A percentile compares a stretch with the other conserved stretches of the same genome.
Evolutionary conservation across 2,888 invertebrate genomes (phyloP).

Genomic region (Drosophila mettleri): DNA sequence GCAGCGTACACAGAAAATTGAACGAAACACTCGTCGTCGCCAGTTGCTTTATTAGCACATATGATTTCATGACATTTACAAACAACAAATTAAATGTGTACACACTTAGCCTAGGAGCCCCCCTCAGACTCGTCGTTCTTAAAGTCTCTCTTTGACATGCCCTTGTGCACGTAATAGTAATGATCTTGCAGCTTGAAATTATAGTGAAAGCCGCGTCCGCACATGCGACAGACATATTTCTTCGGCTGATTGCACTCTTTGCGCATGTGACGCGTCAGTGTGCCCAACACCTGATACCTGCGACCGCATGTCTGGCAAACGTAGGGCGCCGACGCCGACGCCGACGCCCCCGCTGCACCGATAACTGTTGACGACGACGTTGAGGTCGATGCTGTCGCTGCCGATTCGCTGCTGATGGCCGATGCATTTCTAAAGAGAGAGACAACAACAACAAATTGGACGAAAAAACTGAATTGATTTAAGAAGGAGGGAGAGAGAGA

Average conservation of each 20-base stretch:
- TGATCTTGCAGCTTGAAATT: constrained; percentile 83
- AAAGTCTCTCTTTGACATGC: constrained; percentile 49
- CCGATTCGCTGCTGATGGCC: constrained; percentile 10
- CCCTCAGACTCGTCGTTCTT: constrained; percentile 8
- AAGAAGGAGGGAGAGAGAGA: too few species aligned
- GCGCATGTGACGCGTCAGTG: constrained; percentile 87
- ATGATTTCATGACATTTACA: constrained; percentile 15
- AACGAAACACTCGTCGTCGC: constrained; percentile 19
- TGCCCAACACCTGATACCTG: constrained; percentile 78
- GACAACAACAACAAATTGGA: constrained; percentile 44
- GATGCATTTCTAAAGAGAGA: constrained; percentile 49
- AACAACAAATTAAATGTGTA: constrained; percentile 10
- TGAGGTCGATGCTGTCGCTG: constrained; percentile 17
- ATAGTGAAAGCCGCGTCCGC: constrained; percentile 84
- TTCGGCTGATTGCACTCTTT: constrained; percentile 84
- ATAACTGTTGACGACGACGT: constrained; percentile 2
- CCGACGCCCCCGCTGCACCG: constrained; percentile 8
- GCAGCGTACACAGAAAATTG: not conserved
- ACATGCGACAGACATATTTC: constrained; percentile 81
- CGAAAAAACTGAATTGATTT: constrained; percentile 11
- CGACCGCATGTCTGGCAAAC: constrained; percentile 80
- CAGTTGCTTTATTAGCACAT: constrained; percentile 30
- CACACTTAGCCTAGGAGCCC: constrained; percentile 22
- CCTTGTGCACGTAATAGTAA: constrained; percentile 78
- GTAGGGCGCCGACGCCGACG: constrained; percentile 56